Evolutionary conservation across 2,797 vertebrate species (phyloP).

Genomic region (Xyrichtys novacula): DNA sequence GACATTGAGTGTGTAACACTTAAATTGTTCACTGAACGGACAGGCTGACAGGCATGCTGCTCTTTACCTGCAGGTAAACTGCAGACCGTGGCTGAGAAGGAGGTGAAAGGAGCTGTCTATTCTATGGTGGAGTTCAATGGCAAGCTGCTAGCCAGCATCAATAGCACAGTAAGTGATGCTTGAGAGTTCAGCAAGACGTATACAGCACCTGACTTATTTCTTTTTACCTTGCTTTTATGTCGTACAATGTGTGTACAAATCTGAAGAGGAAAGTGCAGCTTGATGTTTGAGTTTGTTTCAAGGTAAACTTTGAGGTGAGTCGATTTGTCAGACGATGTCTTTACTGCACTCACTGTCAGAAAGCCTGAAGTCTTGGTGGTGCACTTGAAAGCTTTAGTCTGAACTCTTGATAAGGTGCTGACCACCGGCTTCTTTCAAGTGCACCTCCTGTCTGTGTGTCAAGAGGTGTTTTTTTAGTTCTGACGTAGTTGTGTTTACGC

Average conservation of each 20-base stretch:
- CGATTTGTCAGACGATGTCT: not conserved
- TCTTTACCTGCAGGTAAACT: conserved; percentile 89
- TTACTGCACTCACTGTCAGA: not conserved
- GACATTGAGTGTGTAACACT: conserved; percentile 17
- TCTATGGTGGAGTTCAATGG: conserved; percentile 99
- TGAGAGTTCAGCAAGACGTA: not conserved
- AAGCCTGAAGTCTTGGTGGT: not conserved
- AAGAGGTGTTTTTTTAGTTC: not conserved
- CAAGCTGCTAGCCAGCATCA: conserved; percentile 98
- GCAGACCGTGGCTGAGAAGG: conserved; percentile 98
- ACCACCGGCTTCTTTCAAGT: not conserved
- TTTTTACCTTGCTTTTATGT: not conserved
- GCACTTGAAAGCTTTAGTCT: conserved; percentile 7
- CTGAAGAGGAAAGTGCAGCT: not conserved
- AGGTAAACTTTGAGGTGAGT: not conserved
- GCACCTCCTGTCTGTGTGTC: not conserved
- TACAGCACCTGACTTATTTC: not conserved
- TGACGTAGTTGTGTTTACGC: not conserved
- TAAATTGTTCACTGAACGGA: conserved; percentile 10
- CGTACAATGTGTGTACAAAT: not conserved
- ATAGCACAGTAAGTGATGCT: conserved; percentile 92
- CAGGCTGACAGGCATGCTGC: conserved; percentile 21
- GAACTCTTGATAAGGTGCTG: not conserved
- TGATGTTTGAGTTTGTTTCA: not conserved
- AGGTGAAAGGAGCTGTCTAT: conserved; percentile 98